Base-by-base conservation (phyloP, 2,888 invertebrate genomes). In the Holacanthella duospinosa region DNA sequence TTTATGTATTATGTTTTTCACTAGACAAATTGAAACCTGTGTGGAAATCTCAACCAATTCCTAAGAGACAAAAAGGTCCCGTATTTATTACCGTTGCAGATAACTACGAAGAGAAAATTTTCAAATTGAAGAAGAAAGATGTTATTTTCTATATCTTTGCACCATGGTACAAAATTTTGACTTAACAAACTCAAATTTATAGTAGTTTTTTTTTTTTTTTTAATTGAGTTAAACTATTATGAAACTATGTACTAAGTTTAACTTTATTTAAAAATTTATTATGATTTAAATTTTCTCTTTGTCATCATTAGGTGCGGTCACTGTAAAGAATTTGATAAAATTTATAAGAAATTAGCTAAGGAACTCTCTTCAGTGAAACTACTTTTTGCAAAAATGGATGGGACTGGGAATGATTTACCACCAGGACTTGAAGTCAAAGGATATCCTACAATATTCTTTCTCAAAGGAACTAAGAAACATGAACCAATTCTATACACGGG, bases 81-180 rank as follows among this genome's bases (percentile, higher is more conserved):
- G 79, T 83, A 0, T 75, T 75, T 55, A 76, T 78, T 2, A 76
- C 82, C 21, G 82, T 83, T 2, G 83, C 80, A 2, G 77, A 78
- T 63, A 81, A 77, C 56, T 83, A 82, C 71, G 78, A 81, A 43
- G 67, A 77, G 24, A 76, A 80, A 59, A 80, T 82, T 36, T 70
- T 75, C 53, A 79, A 81, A 69, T 64, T 72, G 60, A 57, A 66
- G 9, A 74, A 73, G 1, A 81, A 82, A 70, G 81, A 83, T 73
- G 79, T 80, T 2, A 74, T 83, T 6, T 76, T 83, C 62, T 82
- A 82, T 70, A 78, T 83, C 68, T 82, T 82, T 70, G 82, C 82
- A 3, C 82, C 82, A 1, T 82, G 82, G 82, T 73, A 66, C 43
- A 59, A 36, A 24, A 21, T 21, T 6, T 36, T 36, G 36, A 36